Evolutionary conservation across 2,797 vertebrate species (phyloP).

Genomic region (Chelon labrosus): DNA sequence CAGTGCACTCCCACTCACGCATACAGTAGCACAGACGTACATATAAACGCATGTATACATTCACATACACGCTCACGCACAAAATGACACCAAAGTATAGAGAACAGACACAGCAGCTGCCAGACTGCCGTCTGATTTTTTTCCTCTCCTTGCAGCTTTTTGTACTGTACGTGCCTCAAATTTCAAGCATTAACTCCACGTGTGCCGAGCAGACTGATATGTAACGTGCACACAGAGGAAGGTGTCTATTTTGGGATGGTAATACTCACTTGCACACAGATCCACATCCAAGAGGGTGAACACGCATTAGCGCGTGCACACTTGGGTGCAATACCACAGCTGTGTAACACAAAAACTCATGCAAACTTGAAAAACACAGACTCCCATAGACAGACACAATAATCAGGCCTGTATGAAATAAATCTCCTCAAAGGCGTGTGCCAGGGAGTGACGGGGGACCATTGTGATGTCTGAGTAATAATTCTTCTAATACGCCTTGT

Average conservation of each 20-base stretch:
- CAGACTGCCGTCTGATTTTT: conserved; percentile 60
- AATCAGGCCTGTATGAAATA: conserved; percentile 69
- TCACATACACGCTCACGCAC: conserved; percentile 50
- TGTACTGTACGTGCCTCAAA: conserved; percentile 80
- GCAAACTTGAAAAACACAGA: conserved; percentile 9
- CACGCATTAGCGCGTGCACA: conserved; percentile 2
- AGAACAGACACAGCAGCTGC: conserved; percentile 77
- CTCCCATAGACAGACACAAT: conserved; percentile 54
- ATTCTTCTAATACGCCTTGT: conserved; percentile 77
- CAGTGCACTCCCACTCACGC: conserved; percentile 32
- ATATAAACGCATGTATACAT: conserved; percentile 59
- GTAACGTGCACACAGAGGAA: conserved; percentile 42
- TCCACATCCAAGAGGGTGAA: neutral
- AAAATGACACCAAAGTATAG: conserved; percentile 73
- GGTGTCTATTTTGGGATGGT: conserved; percentile 55
- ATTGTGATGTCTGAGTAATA: conserved; percentile 76
- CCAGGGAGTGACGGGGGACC: conserved; percentile 68
- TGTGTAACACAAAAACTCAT: conserved; percentile 1
- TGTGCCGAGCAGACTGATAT: conserved; percentile 67
- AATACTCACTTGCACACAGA: conserved; percentile 1
- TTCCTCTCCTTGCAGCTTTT: conserved; percentile 58
- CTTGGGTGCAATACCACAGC: neutral
- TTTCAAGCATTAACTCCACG: conserved; percentile 76
- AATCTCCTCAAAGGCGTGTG: conserved; percentile 72
- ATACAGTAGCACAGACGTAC: conserved; percentile 3